These are phyloP conservation scores for Ectemnius continuus DNA, from an alignment of 2,888 invertebrate genomes.

Conservation along the genomic window DNA sequence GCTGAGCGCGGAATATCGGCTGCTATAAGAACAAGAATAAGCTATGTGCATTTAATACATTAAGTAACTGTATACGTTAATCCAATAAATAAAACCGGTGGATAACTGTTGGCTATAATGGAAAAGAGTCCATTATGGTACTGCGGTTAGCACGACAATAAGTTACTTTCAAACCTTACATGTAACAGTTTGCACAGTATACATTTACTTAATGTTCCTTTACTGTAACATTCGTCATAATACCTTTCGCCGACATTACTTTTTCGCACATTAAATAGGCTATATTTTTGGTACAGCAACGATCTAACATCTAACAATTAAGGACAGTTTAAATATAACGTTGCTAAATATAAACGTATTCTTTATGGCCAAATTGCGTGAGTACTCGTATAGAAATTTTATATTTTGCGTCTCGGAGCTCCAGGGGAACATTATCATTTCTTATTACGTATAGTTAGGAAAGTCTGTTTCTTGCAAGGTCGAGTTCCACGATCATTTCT, in stretches of 20 bases:
- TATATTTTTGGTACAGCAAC: constrained; percentile 64
- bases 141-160: constrained; percentile 37
- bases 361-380: constrained; percentile 48
- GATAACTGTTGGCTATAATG: too few species aligned
- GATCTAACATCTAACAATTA: constrained; percentile 65
- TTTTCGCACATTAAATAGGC: constrained; percentile 56
- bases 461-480: constrained; percentile 30
- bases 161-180: constrained; percentile 53
- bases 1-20: too few species aligned
- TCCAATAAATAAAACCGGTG: neutral
- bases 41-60: constrained; percentile 4
- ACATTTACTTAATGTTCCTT: constrained; percentile 56
- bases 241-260: constrained; percentile 49
- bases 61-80: constrained; percentile 17
- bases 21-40: neutral
- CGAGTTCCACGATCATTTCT: constrained; percentile 19
- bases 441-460: constrained; percentile 45
- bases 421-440: constrained; percentile 39
- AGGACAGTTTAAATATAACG: constrained; percentile 57
- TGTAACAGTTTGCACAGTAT: constrained; percentile 55
- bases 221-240: constrained; percentile 55
- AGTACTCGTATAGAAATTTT: constrained; percentile 50
- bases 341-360: constrained; percentile 54
- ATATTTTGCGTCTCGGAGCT: constrained; percentile 45
- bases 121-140: constrained; percentile 47